Conservation (phyloP, 2,888 invertebrate genomes). For the Tridacna gigas region DNA sequence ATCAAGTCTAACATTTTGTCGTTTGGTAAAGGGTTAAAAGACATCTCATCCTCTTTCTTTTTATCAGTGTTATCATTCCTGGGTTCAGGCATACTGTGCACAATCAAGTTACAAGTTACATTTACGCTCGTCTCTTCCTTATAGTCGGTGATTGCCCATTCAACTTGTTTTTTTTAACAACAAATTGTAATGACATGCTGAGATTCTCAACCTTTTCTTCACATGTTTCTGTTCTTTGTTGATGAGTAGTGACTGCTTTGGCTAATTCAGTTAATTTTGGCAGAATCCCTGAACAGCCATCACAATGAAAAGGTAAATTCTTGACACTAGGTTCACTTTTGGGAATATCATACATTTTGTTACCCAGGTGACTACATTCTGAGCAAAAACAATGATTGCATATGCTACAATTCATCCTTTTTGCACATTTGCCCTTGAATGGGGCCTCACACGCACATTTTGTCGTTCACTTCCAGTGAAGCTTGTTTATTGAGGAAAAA, state of each 20-base stretch:
- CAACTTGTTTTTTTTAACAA: slow-evolving; percentile 15
- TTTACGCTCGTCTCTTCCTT: slow-evolving; percentile 33
- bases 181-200: background rate
- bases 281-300: slow-evolving; percentile 21
- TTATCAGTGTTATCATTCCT: too few species aligned
- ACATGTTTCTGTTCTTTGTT: slow-evolving; percentile 6
- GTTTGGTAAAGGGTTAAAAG: too few species aligned
- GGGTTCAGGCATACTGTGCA: slow-evolving; percentile 36
- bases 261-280: slow-evolving; percentile 30
- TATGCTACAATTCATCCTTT: background rate
- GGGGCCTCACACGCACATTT: too few species aligned
- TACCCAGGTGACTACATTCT: slow-evolving; percentile 20
- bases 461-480: too few species aligned
- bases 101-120: slow-evolving; percentile 35
- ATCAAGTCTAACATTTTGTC: too few species aligned
- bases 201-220: slow-evolving; percentile 15
- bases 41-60: too few species aligned
- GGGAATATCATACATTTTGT: slow-evolving; percentile 16
- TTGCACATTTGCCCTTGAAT: background rate
- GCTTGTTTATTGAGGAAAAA: too few species aligned
- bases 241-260: background rate
- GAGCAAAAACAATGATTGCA: slow-evolving; percentile 36
- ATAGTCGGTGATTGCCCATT: slow-evolving; percentile 23
- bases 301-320: slow-evolving; percentile 28
- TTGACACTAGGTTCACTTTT: slow-evolving; percentile 13